Evolutionary conservation across 64 coral and sea anemone genomes (phyloP), one percentile per base, ranked within the genome.

Genomic region (Dendrophyllia cribrosa): DNA sequence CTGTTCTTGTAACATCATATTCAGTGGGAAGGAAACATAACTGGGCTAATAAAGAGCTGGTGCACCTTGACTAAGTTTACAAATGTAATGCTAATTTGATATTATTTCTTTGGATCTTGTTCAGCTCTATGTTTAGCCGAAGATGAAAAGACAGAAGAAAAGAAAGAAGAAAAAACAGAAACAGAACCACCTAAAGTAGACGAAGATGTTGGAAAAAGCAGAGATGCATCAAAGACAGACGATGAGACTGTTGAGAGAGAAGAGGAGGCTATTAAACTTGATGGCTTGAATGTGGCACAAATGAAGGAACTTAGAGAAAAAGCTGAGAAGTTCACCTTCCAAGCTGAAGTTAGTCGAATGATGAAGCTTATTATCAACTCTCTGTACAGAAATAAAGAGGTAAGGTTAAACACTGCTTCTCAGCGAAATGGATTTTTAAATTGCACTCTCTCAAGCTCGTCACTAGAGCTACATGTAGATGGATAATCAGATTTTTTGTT

Each of bases 301-400:
- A 99, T 99, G 97, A 99, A 99, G 73, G 97, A 99, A 89, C 64
- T 99, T 64, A 87, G 97, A 74, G 97, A 99, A 1, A 99, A 96
- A 78, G 97, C 97, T 60, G 97, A 99, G 48, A 99, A 99, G 55
- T 90, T 93, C 77, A 63, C 88, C 16, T 99, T 99, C 79, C 94
- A 99, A 52, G 97, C 97, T 94, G 97, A 99, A 99, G 97, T 99
- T 62, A 96, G 92, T 64, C 88, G 97, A 16, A 99, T 99, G 97
- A 99, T 99, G 97, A 99, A 99, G 79, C 76, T 99, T 15, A 99
- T 99, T 60, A 99, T 99, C 25, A 99, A 99, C 52, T 99, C 97
- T 68, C 77, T 99, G 26, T 99, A 99, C 82, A 93, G 97, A 93
- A 99, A 99, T 77, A 99, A 99, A 72, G 97, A 99, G 94, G 97